These are phyloP conservation scores for Watsonalla binaria DNA, from an alignment of 2,888 invertebrate species.

Conservation along the genomic window DNA sequence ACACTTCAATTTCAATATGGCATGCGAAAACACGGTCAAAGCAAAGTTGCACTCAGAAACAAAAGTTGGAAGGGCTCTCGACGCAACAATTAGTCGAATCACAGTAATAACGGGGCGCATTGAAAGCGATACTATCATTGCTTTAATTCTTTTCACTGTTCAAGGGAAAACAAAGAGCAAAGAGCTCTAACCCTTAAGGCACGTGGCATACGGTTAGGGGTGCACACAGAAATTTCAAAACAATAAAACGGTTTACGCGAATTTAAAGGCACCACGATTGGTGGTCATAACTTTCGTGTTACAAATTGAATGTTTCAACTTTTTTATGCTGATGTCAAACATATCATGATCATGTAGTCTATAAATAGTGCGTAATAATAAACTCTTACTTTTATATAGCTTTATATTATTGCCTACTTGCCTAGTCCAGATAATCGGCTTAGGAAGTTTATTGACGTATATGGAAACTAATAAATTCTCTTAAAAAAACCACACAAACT, in stretches of 20 bases:
- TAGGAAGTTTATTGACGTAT: no score
- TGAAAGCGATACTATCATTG: slow-evolving; percentile 72
- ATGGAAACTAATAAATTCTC: no score
- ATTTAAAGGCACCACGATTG: slow-evolving; percentile 20
- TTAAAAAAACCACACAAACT: no score
- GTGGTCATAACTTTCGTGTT: slow-evolving; percentile 14
- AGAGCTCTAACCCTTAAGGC: slow-evolving; percentile 59
- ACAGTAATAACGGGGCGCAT: slow-evolving; percentile 65
- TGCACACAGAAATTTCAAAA: slow-evolving; percentile 23
- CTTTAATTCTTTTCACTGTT: slow-evolving; percentile 47
- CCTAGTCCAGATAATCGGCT: no score
- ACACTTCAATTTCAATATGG: slow-evolving; percentile 64
- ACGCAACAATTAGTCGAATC: slow-evolving; percentile 70
- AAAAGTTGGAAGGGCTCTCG: slow-evolving; percentile 51
- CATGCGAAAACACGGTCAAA: slow-evolving; percentile 69
- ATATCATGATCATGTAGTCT: not conserved
- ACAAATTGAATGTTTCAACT: slow-evolving; percentile 29
- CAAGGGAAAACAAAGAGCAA: slow-evolving; percentile 59
- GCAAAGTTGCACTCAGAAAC: slow-evolving; percentile 57
- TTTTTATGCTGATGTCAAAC: slow-evolving; percentile 14
- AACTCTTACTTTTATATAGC: no score
- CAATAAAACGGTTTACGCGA: slow-evolving; percentile 33
- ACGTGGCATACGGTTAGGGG: slow-evolving; percentile 54
- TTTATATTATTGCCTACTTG: no score
- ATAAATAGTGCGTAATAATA: no score